phyloP scores from a whole-genome alignment of 2,797 vertebrate genomes.

The Podargus strigoides region DNA sequence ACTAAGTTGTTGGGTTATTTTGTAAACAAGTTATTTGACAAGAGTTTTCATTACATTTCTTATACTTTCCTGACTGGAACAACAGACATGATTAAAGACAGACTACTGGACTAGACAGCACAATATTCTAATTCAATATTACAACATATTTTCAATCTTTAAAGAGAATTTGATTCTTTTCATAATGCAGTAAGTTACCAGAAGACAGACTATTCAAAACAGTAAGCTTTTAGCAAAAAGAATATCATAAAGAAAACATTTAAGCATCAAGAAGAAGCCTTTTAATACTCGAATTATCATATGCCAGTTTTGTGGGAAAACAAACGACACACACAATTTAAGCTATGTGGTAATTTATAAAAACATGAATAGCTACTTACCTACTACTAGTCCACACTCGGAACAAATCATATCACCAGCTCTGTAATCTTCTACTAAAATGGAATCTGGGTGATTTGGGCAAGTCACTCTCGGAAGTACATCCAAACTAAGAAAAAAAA shows the following conservation, averaged over 20 bases:
- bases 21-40: not conserved
- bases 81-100: not conserved
- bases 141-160: not conserved
- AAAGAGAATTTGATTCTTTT: not conserved
- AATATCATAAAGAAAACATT: not conserved
- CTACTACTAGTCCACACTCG: conserved; percentile 96
- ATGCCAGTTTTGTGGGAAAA: not conserved
- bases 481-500: conserved; percentile 70
- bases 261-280: not conserved
- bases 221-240: not conserved
- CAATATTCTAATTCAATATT: not conserved
- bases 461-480: conserved; percentile 91
- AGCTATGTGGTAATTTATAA: not conserved
- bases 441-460: conserved; percentile 94
- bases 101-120: not conserved
- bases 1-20: not conserved
- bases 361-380: conserved; percentile 69
- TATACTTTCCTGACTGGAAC: not conserved
- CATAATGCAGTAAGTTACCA: not conserved
- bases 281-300: not conserved
- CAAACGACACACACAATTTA: not conserved
- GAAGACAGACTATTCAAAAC: not conserved
- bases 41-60: not conserved
- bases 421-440: conserved; percentile 97
- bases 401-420: conserved; percentile 99